Conservation (phyloP, 2,888 invertebrate species). For the Eutolmus rufibarbis region DNA sequence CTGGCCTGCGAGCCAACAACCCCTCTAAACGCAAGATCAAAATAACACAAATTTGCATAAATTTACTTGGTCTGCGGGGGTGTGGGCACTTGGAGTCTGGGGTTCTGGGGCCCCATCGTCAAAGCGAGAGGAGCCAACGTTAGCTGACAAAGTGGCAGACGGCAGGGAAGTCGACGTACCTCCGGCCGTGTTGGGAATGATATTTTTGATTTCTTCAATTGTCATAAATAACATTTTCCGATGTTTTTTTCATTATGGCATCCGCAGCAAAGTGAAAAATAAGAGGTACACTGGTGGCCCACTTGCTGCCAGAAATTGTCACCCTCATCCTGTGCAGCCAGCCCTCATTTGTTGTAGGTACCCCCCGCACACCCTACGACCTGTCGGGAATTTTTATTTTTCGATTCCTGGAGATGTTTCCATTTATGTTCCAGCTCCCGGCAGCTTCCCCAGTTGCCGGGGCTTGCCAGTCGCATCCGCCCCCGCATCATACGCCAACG, state of each 20-base stretch:
- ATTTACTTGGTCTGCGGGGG: conserved; percentile 27
- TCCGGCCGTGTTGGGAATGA: not conserved
- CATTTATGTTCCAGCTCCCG: not conserved
- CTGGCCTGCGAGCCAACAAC: conserved; percentile 7
- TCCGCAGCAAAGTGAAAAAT: conserved; percentile 37
- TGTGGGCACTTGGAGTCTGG: not conserved
- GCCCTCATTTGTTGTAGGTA: conserved; percentile 6
- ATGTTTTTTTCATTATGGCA: conserved; percentile 40
- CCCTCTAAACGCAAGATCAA: conserved; percentile 40
- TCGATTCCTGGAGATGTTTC: conserved; percentile 28
- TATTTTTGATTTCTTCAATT: conserved; percentile 41
- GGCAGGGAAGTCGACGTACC: conserved; percentile 13
- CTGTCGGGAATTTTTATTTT: conserved; percentile 19
- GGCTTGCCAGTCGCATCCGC: not conserved
- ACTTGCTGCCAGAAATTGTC: conserved; percentile 41
- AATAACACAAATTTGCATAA: conserved; percentile 49
- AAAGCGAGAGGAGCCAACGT: not conserved
- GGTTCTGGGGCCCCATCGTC: not conserved
- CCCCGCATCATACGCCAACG: not conserved
- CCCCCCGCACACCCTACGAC: not conserved
- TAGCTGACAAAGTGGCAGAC: not conserved
- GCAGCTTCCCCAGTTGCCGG: not conserved
- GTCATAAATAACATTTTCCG: conserved; percentile 45
- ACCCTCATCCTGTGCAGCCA: conserved; percentile 41
- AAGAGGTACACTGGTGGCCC: conserved; percentile 11